Conservation (phyloP, 2,113 vertebrate genomes). For the Vanacampus margaritifer region DNA sequence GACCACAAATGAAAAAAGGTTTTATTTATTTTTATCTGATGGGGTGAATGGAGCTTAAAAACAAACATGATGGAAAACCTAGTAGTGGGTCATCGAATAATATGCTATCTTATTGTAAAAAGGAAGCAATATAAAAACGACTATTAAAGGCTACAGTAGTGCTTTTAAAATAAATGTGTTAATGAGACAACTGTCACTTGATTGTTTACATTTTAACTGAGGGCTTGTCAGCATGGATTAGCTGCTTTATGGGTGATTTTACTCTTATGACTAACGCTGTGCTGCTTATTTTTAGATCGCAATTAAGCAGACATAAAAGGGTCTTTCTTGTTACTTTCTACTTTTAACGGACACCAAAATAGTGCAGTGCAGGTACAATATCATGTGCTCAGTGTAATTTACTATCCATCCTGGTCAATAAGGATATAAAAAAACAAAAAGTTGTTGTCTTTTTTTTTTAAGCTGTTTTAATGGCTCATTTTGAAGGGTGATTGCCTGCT, state of each 20-base stretch:
- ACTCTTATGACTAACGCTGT: slow-evolving; percentile 13
- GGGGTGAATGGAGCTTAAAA: background rate
- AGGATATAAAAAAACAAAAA: background rate
- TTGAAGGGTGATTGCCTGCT: background rate
- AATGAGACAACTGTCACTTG: slow-evolving; percentile 7
- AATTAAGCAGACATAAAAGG: slow-evolving; percentile 9
- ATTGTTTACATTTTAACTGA: background rate
- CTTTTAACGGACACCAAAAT: slow-evolving; percentile 4
- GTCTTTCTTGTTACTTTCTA: slow-evolving; percentile 1
- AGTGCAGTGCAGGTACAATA: background rate
- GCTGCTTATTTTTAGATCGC: slow-evolving; percentile 13
- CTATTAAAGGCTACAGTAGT: background rate
- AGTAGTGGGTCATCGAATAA: background rate
- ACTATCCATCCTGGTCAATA: background rate
- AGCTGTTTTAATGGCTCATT: background rate
- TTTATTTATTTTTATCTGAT: background rate
- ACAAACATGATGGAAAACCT: background rate
- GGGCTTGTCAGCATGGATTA: background rate
- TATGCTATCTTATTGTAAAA: background rate
- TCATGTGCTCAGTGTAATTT: background rate
- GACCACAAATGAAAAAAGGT: background rate
- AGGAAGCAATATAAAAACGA: background rate
- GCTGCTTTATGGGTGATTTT: background rate
- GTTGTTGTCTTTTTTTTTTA: background rate
- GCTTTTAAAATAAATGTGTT: background rate